Evolutionary conservation across 2,888 invertebrate species (phyloP).

Genomic region (Euphydryas editha): DNA sequence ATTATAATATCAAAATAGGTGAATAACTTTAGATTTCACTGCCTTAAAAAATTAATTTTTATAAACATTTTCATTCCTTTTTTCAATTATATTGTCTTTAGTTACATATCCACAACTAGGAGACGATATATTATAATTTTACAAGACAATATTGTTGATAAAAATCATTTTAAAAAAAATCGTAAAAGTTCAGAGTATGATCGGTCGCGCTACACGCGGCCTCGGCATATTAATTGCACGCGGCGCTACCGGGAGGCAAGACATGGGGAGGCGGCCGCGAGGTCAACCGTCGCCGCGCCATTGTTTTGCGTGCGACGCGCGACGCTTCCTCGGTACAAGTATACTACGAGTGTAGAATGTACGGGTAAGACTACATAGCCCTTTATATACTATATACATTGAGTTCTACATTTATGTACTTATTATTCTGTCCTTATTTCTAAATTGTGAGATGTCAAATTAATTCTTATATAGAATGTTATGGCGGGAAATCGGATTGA

Average conservation of each 20-base stretch:
- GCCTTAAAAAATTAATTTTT: too few relatives aligned
- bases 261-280: constrained; percentile 77
- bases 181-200: constrained; percentile 52
- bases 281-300: constrained; percentile 82
- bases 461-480: background rate
- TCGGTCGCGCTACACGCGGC: constrained; percentile 65
- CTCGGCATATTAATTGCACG: constrained; percentile 84
- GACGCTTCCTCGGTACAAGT: constrained; percentile 17
- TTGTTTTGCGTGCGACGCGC: constrained; percentile 72
- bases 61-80: too few relatives aligned
- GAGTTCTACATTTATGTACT: background rate
- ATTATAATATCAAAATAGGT: too few relatives aligned
- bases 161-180: too few relatives aligned
- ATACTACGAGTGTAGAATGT: constrained; percentile 10
- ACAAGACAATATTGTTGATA: too few relatives aligned
- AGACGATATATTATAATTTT: too few relatives aligned
- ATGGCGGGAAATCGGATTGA: background rate
- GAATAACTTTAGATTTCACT: too few relatives aligned
- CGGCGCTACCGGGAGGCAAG: constrained; percentile 81
- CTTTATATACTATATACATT: constrained; percentile 6
- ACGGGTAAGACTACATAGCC: constrained; percentile 11
- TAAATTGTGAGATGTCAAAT: background rate
- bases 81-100: too few relatives aligned
- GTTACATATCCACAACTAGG: too few relatives aligned
- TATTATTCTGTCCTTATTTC: constrained; percentile 8